Base-by-base conservation (phyloP, 2,888 invertebrate species). In the Clusia tigrina region DNA sequence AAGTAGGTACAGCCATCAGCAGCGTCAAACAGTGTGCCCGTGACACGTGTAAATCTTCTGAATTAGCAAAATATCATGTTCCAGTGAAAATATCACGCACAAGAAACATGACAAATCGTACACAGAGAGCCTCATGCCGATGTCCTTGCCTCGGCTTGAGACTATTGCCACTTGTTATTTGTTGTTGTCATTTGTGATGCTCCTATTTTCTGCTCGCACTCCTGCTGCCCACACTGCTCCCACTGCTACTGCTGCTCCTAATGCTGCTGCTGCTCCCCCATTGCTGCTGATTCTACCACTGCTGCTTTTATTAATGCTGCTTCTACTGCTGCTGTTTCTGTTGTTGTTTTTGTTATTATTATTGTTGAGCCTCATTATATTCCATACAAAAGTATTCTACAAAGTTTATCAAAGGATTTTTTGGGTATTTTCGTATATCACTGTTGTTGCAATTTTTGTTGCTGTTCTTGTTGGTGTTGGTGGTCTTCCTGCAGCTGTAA, bases 51-150 rank as follows among this genome's bases (percentile, higher is more conserved):
- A 77, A 78, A 81, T 80, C 81, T 78, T 71, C 67, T 63, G 79
- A 79, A 81, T 81, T 81, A 81, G 78, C 76, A 71, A 79, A 78
- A 79, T 72, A 77, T 74, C 81, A 81, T 81, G 81, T 78, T 75
- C 71, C 70, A 68, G 68, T 72, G 64, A 69, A 74, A 77, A 76
- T 68, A 77, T 72, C 80, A 81, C 81, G 81, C 76, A 72, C 79
- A 74, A 73, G 64, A 66, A 72, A 69, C 68, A 67, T 72, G 66
- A 67, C 55, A 46, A 18, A n/a, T n/a, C n/a, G n/a, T n/a, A n/a
- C n/a, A n/a, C 5, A 2, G 5, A 48, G 48, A 42, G n/a, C n/a
- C n/a, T n/a, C n/a, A n/a, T n/a, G n/a, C n/a, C n/a, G n/a, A n/a
- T n/a, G n/a, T n/a, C n/a, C n/a, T n/a, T n/a, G n/a, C n/a, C n/a